Base-by-base conservation (phyloP, 2,113 vertebrate species). In the Diadophis punctatus region DNA sequence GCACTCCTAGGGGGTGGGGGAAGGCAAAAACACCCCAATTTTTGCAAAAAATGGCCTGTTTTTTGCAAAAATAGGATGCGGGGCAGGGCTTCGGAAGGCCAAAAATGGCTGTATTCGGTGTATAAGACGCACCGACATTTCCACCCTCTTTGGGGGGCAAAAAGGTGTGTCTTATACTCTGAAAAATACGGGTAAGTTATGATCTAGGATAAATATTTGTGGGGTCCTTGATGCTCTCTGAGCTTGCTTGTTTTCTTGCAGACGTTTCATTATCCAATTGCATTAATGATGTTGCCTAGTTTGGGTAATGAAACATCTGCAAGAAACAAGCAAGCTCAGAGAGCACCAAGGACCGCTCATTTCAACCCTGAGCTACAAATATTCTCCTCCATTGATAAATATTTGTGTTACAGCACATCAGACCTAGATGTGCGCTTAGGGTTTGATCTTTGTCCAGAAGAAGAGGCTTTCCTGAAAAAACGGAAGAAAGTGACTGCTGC, bases 381-480 rank as follows among this genome's bases (percentile, higher is more conserved):
- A 68, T 68, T 68, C 12, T 68, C 12, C 30, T 68, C n/a, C 3
- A 92, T 16, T 87, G 56, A 90, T 12, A 87, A 14, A 87, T 43
- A 34, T 92, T 14, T 92, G 39, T 95, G 27, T 91, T 95, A 58
- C 93, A 98, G 98, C 90, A 87, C 94, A 20, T 90, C 97, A 55
- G 89, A 93, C 0, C 90, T 98, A 25, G 97, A 97, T 0, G 91
- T 99, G 27, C 98, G 98, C 39, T 94, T 99, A 86, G 98, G 97
- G 8, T 98, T 97, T 94, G 98, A 96, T 92, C 95, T 99, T 86
- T 98, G 98, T 89, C 46, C 34, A 0, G 97, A 97, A 39, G 98
- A 99, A 90, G 96, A 94, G 92, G 95, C 96, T 46, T 99, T 98
- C 94, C 96, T 99, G 87, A 0, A 58, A 90, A 98, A 98, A 95